Conservation (phyloP, 2,113 vertebrate genomes). For the Prionailurus bengalensis region DNA sequence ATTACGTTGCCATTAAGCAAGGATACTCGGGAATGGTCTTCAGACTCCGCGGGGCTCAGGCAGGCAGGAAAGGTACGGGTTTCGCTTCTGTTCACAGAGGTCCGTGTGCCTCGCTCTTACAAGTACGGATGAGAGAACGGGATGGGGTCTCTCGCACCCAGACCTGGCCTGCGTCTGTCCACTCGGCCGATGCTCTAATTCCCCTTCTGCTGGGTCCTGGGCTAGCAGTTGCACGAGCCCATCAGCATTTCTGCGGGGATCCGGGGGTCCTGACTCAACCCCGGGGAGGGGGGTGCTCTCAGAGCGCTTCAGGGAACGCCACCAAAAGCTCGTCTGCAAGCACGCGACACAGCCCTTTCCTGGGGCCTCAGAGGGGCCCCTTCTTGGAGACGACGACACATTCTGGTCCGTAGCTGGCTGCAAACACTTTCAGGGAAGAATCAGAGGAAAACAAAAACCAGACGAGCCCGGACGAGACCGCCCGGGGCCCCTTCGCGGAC, state of each 20-base stretch:
- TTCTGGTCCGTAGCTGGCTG: accelerated
- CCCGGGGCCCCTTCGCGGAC: accelerated
- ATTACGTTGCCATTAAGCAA: too few relatives aligned
- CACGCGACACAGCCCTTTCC: neutral
- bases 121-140: neutral
- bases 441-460: neutral
- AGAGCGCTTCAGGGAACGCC: neutral
- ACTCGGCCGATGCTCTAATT: accelerated
- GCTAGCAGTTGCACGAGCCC: neutral
- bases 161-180: neutral
- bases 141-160: neutral
- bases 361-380: neutral
- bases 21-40: neutral
- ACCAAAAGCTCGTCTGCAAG: accelerated
- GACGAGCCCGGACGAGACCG: too few relatives aligned
- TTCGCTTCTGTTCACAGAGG: neutral
- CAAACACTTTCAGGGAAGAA: too few relatives aligned
- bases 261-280: neutral
- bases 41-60: neutral
- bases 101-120: neutral
- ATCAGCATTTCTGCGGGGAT: accelerated
- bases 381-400: too few relatives aligned
- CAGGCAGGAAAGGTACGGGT: neutral
- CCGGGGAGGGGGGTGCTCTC: neutral
- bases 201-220: neutral